Base-by-base conservation (phyloP, 2,888 invertebrate genomes). In the Parthenolecanium corni region DNA sequence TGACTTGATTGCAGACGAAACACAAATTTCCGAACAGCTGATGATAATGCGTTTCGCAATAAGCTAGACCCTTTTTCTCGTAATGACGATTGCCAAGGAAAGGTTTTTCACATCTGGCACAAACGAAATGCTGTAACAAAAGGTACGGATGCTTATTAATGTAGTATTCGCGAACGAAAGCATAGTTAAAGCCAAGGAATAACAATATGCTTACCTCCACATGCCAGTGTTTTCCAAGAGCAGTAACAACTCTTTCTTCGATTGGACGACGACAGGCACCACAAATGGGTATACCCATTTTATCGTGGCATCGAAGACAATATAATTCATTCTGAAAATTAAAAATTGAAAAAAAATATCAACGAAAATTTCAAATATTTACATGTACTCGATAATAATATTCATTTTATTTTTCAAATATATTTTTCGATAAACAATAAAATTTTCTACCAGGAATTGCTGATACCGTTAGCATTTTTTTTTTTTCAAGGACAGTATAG, bases 221-320 rank as follows among this genome's bases (percentile, higher is more conserved):
- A 74, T 97, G 96, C 95, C 95, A 96, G 73, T 95, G 91, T 76
- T 96, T 96, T 25, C 95, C 98, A 25, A 98, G 78, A 12, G 98
- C 98, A 36, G 97, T 97, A 11, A 98, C 96, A 25, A 99, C 95
- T 65, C 98, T 81, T 74, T 98, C 98, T 75, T 99, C 98, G 68
- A 98, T 97, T 1, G 98, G 98, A 25, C 97, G 85, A 57, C 97
- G 86, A 74, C 98, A 98, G 57, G 98, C 98, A 31, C 97, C 98
- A 75, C 98, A 99, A 69, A 99, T 98, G n/a, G 98, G 97, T 67
- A 99, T 95, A 25, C 97, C 97, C 96, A 98, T 97, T 78, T 97
- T 96, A 75, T 97, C 97, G 73, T 97, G 96, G 73, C 97, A 98
- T 62, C 97, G 84, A 68, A 98, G 80, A 73, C 98, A 98, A 76